Evolutionary conservation across 2,113 vertebrate genomes (phyloP), one percentile per base, ranked within the genome.

Genomic region (Balaenoptera acutorostrata): DNA sequence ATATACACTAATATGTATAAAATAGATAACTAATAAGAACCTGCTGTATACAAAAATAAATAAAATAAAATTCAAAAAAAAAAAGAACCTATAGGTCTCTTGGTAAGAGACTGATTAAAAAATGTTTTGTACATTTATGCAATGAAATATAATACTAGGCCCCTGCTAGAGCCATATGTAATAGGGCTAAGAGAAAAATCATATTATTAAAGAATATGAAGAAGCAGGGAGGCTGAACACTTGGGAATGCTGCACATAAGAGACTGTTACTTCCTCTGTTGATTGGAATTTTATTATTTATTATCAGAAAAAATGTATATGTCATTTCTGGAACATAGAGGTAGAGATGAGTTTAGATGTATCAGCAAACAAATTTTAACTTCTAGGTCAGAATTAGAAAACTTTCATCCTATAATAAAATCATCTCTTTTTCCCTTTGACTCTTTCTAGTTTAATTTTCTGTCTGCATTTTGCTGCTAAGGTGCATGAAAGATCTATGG

Each of bases 161-260:
- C 12, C 4, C 57, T 39, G 1, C n/a, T 87, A 15, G 33, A 33
- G 8, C 55, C 12, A 17, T 5, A 36, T 21, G 2, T 23, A 81
- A 41, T 7, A 57, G 27, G 13, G 23, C n/a, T 31, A 21, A 52
- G 29, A 36, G 21, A 46, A 44, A 87, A 75, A 44, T 69, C 4
- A 5, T 21, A 5, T 29, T 44, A 69, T 46, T 5, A 21, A 91
- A 77, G 61, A 46, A 1, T 27, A 36, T 15, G 33, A 84, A 39
- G 46, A 66, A 17, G 0, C 10, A 46, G 12, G 12, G 3, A 1
- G 8, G 27, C 7, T 21, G 23, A 33, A 0, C 1, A 0, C 10
- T 36, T 20, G 27, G 17, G n/a, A 72, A n/a, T 12, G 3, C 4
- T 7, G 66, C 8, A 66, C 36, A 21, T 8, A 6, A 21, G 20